These are phyloP conservation scores for Heliornis fulica DNA, from an alignment of 2,113 vertebrate species.

Conservation along the genomic window DNA sequence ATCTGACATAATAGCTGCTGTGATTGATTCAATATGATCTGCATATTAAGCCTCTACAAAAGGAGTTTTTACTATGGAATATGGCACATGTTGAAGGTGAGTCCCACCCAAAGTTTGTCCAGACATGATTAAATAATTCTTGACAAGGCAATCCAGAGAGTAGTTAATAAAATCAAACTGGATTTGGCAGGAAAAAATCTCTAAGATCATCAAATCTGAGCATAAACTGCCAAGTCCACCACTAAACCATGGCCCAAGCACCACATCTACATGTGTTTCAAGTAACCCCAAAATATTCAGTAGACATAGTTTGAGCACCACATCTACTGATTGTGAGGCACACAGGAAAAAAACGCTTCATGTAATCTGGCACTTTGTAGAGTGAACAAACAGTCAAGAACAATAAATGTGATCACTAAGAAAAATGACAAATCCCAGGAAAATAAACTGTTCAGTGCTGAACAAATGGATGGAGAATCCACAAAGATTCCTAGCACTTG, in stretches of 20 bases:
- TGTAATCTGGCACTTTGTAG: not conserved
- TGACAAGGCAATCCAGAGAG: not conserved
- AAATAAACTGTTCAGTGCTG: not conserved
- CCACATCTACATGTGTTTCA: no score
- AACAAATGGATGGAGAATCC: not conserved
- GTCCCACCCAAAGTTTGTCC: not conserved
- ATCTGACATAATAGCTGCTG: not conserved
- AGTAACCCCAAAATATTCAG: no score
- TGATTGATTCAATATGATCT: not conserved
- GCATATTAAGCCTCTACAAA: not conserved
- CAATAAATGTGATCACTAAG: not conserved
- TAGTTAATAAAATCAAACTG: not conserved
- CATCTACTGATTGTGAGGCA: not conserved
- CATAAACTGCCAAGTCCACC: no score
- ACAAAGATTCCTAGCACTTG: not conserved
- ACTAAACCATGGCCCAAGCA: no score
- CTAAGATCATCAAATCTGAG: no score
- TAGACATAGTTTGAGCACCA: not conserved
- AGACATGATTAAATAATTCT: not conserved
- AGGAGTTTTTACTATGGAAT: not conserved
- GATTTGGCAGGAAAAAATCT: no score
- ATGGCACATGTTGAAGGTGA: not conserved
- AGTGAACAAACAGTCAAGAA: not conserved
- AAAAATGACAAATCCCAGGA: not conserved
- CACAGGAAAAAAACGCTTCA: not conserved